These are phyloP conservation scores for Acanthornis magna DNA, from an alignment of 2,797 vertebrate species.

Conservation along the genomic window DNA sequence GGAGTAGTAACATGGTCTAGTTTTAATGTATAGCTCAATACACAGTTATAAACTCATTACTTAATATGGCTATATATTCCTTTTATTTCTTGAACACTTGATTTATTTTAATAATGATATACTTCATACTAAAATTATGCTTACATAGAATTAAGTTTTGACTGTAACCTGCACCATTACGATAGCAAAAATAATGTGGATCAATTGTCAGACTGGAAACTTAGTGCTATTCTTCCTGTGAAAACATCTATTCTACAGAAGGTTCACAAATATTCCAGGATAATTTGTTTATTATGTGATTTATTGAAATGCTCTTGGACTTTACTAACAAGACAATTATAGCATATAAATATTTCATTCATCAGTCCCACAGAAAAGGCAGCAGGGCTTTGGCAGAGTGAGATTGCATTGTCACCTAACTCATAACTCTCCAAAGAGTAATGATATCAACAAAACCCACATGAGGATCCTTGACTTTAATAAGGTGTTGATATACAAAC, in stretches of 20 bases:
- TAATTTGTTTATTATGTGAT: constrained; percentile 24
- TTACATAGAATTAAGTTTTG: not conserved
- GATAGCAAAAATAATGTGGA: not conserved
- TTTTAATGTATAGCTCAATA: not conserved
- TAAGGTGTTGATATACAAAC: constrained; percentile 19
- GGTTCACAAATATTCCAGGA: constrained; percentile 14
- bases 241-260: not conserved
- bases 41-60: not conserved
- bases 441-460: not conserved
- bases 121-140: not conserved
- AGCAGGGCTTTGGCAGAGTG: not conserved
- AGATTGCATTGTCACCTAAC: not conserved
- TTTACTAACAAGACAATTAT: constrained; percentile 18
- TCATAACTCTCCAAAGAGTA: constrained; percentile 30
- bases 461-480: constrained; percentile 6
- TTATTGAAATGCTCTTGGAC: constrained; percentile 32
- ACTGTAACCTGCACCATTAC: not conserved
- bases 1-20: not conserved
- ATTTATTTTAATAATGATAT: not conserved
- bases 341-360: constrained; percentile 13
- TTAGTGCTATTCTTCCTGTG: not conserved
- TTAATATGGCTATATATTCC: not conserved
- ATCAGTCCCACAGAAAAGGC: not conserved
- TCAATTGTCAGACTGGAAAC: not conserved
- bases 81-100: not conserved